phyloP scores from a whole-genome alignment of 2,888 invertebrate genomes.

The Agrenia bidenticulata region DNA sequence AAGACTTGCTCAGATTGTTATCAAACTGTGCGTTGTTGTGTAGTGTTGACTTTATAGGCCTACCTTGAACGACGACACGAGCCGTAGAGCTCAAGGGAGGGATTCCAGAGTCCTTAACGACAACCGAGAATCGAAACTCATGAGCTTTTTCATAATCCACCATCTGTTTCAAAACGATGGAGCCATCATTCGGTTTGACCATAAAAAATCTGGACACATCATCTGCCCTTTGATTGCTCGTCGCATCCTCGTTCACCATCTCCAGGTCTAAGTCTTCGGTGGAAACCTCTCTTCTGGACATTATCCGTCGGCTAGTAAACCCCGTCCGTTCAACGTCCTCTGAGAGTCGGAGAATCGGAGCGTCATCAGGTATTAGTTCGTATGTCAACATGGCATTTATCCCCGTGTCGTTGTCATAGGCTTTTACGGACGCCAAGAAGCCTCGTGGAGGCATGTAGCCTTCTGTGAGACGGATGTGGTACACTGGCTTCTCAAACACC shows the following conservation, averaged over 20 bases:
- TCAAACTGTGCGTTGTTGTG: too few relatives aligned
- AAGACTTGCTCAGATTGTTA: too few relatives aligned
- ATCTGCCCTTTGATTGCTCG: slow-evolving; percentile 58
- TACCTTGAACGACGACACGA: slow-evolving; percentile 77
- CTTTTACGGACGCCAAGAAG: slow-evolving; percentile 44
- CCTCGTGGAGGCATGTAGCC: slow-evolving; percentile 53
- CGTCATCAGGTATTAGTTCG: slow-evolving; percentile 46
- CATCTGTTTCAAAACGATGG: slow-evolving; percentile 72
- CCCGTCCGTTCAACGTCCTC: slow-evolving; percentile 8
- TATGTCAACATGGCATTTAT: slow-evolving; percentile 51
- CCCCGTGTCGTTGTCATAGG: slow-evolving; percentile 53
- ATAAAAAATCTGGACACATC: slow-evolving; percentile 49
- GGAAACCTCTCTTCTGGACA: slow-evolving; percentile 27
- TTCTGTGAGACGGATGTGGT: slow-evolving; percentile 49
- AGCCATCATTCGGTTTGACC: slow-evolving; percentile 68
- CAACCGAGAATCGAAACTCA: slow-evolving; percentile 74
- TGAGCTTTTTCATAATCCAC: slow-evolving; percentile 77
- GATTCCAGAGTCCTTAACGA: slow-evolving; percentile 80
- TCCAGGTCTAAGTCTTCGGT: slow-evolving; percentile 36
- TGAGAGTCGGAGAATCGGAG: slow-evolving; percentile 35
- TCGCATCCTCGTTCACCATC: slow-evolving; percentile 58
- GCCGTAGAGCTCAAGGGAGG: slow-evolving; percentile 78
- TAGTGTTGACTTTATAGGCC: slow-evolving; percentile 21
- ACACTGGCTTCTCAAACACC: slow-evolving; percentile 64
- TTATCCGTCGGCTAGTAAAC: slow-evolving; percentile 8